Evolutionary conservation across 2,888 invertebrate species (phyloP), one percentile per base, ranked within the genome.

Genomic region (Nebria salina): DNA sequence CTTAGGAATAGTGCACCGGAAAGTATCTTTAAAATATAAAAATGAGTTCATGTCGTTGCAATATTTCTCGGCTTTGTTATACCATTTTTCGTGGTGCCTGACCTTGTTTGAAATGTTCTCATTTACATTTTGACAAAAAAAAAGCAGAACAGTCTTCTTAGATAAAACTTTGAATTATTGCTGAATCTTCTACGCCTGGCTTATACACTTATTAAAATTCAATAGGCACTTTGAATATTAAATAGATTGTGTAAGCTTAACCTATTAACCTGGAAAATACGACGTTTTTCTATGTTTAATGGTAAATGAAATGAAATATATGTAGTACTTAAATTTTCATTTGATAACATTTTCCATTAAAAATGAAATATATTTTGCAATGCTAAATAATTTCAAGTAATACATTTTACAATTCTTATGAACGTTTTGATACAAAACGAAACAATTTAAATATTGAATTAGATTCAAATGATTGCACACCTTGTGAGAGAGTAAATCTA

Each of bases 91-190:
- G 13, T 13, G 72, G 72, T 65, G 65, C 65, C 73, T 78, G 78
- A 78, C 78, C 73, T 78, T 73, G 78, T 78, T 78, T 78, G 78
- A 64, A 78, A 78, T 72, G 73, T 78, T 73, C 78, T 78, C 78
- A 78, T 78, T 78, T 78, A 78, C 72, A 78, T 78, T 78, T 72
- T 78, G 73, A 78, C 78, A 78, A 78, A 78, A 78, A 34, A 34
- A 34, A 78, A 72, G 43, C 68, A 73, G 65, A 78, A 78, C 78
- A 72, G 78, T 54, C 2, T 78, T 73, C 78, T 65, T 72, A 79
- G 79, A 79, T 79, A 79, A 79, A 79, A 75, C 75, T 68, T 66
- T 79, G 79, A 79, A 79, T 79, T 79, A 79, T 79, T 74, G 79
- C 74, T 75, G 75, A 75, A 79, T 79, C 79, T 79, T 75, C 41